A percentile compares a stretch with the other conserved stretches of the same genome.
These are phyloP conservation scores for Ormyrus rosae DNA, from an alignment of 2,888 invertebrate species.

Conservation along the genomic window DNA sequence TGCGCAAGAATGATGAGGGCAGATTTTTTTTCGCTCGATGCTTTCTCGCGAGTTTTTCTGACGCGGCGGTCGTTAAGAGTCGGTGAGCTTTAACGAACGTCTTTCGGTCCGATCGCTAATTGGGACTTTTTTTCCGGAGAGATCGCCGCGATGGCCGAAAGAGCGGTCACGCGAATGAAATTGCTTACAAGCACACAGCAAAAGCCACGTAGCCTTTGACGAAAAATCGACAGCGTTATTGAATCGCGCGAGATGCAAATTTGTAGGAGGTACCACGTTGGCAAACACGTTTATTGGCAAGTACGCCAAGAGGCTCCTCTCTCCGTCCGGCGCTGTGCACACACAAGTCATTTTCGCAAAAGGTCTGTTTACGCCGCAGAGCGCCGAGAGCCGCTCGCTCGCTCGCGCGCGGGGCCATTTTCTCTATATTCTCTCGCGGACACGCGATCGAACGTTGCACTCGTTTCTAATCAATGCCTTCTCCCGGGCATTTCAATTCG, in stretches of 20 bases:
- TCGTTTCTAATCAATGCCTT: conserved; percentile 24
- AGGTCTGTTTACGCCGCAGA: conserved; percentile 38
- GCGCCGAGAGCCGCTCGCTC: conserved; percentile 17
- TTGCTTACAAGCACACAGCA: too few species aligned
- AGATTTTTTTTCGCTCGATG: too few species aligned
- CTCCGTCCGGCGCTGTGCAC: background rate
- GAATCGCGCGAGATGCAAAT: background rate
- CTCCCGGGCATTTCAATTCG: too few species aligned
- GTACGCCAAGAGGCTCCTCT: background rate
- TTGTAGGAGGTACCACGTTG: background rate
- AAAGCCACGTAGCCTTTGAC: too few species aligned
- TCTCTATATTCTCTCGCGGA: conserved; percentile 44
- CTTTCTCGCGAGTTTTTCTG: too few species aligned
- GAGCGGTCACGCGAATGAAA: too few species aligned
- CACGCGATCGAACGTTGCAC: conserved; percentile 40
- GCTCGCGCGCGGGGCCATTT: conserved; percentile 25
- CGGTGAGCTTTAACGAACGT: too few species aligned
- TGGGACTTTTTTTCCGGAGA: too few species aligned
- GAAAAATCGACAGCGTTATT: background rate
- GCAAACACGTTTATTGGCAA: conserved; percentile 38
- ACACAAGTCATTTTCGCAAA: conserved; percentile 21
- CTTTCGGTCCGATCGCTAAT: too few species aligned
- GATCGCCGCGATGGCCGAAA: too few species aligned
- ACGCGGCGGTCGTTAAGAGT: too few species aligned
- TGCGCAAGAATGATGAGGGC: too few species aligned